A percentile compares a stretch with the other conserved stretches of the same genome.
These are phyloP conservation scores for Lepilemur septentrionalis DNA, from an alignment of 2,797 vertebrate species.

Conservation along the genomic window DNA sequence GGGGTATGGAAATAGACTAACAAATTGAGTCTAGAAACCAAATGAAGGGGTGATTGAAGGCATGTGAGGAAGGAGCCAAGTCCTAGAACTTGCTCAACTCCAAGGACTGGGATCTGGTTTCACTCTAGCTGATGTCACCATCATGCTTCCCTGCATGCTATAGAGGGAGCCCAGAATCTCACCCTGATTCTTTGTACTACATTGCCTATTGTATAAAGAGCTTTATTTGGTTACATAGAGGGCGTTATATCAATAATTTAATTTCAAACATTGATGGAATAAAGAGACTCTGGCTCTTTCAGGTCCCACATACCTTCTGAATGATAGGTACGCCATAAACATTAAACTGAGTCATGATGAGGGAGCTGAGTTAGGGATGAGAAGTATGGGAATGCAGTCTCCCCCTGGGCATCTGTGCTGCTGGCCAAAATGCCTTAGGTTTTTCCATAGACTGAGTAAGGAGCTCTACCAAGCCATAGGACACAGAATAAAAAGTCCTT, in stretches of 20 bases:
- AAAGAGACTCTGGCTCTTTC: constrained; percentile 32
- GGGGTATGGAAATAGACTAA: constrained; percentile 70
- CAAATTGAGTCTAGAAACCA: constrained; percentile 69
- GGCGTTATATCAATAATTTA: constrained; percentile 23
- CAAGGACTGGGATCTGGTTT: constrained; percentile 24
- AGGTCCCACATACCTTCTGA: neutral
- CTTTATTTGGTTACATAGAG: constrained; percentile 21
- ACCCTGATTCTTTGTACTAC: neutral
- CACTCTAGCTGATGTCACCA: constrained; percentile 28
- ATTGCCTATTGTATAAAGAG: constrained; percentile 36
- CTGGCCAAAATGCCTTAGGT: neutral
- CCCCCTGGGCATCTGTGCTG: neutral
- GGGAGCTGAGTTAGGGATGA: neutral
- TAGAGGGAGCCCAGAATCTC: neutral
- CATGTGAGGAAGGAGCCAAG: constrained; percentile 46
- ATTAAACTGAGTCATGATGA: neutral
- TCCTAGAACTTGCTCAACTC: constrained; percentile 50
- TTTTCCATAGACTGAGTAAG: neutral
- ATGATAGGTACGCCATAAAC: neutral
- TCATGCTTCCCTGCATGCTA: neutral
- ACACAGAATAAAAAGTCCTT: constrained; percentile 20
- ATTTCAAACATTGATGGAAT: constrained; percentile 28
- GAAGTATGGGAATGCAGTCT: neutral
- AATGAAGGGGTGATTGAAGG: constrained; percentile 52
- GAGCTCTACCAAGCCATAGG: neutral